phyloP scores from a whole-genome alignment of 1,140 invertebrate genomes.

The Drosophila prosaltans region DNA sequence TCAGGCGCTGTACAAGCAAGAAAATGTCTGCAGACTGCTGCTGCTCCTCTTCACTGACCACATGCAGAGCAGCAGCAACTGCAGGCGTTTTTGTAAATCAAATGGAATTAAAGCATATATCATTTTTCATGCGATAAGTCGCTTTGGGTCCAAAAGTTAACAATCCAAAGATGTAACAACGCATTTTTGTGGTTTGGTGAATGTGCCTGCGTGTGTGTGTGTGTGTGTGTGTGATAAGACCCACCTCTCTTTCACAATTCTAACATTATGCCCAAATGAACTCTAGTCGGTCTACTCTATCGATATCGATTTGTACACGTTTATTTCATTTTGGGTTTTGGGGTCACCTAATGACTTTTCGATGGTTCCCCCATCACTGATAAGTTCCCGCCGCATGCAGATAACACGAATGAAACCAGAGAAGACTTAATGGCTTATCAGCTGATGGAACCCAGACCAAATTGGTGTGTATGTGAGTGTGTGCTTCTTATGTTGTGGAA shows the following conservation, averaged over 20 bases:
- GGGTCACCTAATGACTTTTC: slow-evolving; percentile 68
- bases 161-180: slow-evolving; percentile 19
- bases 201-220: background rate
- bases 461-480: background rate
- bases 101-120: background rate
- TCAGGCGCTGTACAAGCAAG: too few relatives aligned
- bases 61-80: slow-evolving; percentile 45
- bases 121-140: slow-evolving; percentile 41
- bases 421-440: slow-evolving; percentile 60
- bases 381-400: slow-evolving; percentile 49
- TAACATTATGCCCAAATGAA: background rate
- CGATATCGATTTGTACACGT: slow-evolving; percentile 60
- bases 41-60: slow-evolving; percentile 56
- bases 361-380: slow-evolving; percentile 44
- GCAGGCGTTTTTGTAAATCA: background rate
- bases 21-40: slow-evolving; percentile 23
- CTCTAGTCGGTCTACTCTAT: slow-evolving; percentile 7
- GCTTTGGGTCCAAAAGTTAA: slow-evolving; percentile 32
- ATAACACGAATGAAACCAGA: slow-evolving; percentile 39
- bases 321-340: slow-evolving; percentile 71
- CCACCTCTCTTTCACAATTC: slow-evolving; percentile 18
- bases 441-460: slow-evolving; percentile 9
- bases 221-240: background rate
- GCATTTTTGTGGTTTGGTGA: too few relatives aligned
- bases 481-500: slow-evolving; percentile 46